Base-by-base conservation (phyloP, 2,113 vertebrate species). In the Oceanodroma tethys region DNA sequence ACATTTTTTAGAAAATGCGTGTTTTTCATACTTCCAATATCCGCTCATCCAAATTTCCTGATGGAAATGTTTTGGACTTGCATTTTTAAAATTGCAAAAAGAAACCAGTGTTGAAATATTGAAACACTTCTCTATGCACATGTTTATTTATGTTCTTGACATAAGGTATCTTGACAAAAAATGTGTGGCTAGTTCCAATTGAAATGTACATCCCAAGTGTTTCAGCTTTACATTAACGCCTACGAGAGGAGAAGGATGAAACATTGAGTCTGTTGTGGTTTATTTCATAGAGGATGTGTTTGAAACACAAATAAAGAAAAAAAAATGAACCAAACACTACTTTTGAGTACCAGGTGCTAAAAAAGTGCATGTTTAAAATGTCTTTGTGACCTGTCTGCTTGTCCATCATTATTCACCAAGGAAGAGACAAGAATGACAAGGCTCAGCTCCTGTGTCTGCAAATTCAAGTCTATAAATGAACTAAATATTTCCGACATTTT, bases 141-240 rank as follows among this genome's bases (percentile, higher is more conserved):
- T 80, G 52, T 74, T 94, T 94, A 60, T 91, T 91, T 86, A 78
- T 90, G 79, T 68, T 82, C 81, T 88, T 87, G 73, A 90, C 85
- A 88, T 14, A 17, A 66, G 56, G 32, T 70, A 38, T 34, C 71
- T 86, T 70, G 81, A 78, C 53, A 93, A 81, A 91, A 86, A 79
- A n/a, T 6, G 4, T 47, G 68, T 32, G 17, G 38, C 81, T 90
- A 5, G 30, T 81, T 91, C 47, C 70, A 36, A 30, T 14, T 67
- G 94, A 62, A 93, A 74, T 38, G 52, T 45, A 67, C 47, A 50
- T 74, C 78, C 85, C 60, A 40, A 78, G 59, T 22, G 70, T 50
- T 74, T 66, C 59, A 62, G 68, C 27, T 90, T 43, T 70, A 50
- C 65, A 48, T 79, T 71, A 82, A 81, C 65, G 81, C 65, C 50